Evolutionary conservation across 2,797 vertebrate species (phyloP).

Genomic region (Pelodytes ibericus): DNA sequence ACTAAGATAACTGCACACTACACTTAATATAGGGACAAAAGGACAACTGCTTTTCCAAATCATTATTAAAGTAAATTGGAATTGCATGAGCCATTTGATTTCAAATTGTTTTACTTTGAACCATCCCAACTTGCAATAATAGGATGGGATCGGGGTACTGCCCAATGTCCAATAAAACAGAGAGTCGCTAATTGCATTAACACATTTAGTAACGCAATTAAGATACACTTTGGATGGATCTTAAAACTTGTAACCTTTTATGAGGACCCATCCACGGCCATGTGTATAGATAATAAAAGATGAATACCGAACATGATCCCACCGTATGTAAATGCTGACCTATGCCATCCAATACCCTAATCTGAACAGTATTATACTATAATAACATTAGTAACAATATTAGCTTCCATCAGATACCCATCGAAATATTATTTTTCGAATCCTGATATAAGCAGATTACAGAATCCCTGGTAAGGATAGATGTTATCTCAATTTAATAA

Average conservation of each 20-base stretch:
- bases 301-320: not conserved
- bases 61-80: constrained; percentile 47
- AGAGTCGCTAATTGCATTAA: constrained; percentile 45
- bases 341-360: not conserved
- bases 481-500: too few species aligned
- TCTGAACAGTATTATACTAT: not conserved
- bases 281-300: constrained; percentile 15
- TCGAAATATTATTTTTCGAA: not conserved
- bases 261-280: constrained; percentile 4
- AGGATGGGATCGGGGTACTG: not conserved
- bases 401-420: not conserved
- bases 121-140: constrained; percentile 36
- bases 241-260: constrained; percentile 17
- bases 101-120: constrained; percentile 41
- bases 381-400: not conserved
- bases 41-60: constrained; percentile 14
- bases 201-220: constrained; percentile 25
- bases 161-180: constrained; percentile 33
- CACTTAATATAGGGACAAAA: not conserved
- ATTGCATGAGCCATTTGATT: constrained; percentile 43
- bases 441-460: too few species aligned
- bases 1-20: not conserved
- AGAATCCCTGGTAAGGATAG: too few species aligned
- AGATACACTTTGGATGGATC: constrained; percentile 18
- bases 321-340: not conserved